phyloP scores from a whole-genome alignment of 2,797 vertebrate genomes.

The Hyperoplus lanceolatus region DNA sequence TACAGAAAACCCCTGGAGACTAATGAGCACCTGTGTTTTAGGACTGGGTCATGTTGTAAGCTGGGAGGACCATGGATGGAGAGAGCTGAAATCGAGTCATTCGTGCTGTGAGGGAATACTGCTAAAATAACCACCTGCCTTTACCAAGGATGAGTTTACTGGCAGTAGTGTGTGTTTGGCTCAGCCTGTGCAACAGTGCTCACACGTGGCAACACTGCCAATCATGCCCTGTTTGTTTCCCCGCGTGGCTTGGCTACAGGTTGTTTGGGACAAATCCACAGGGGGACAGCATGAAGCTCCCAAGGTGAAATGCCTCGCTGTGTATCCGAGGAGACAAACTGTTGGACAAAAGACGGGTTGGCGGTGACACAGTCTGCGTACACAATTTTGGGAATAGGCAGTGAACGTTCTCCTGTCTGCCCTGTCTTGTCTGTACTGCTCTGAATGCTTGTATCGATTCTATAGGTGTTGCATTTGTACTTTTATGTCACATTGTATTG shows the following conservation, averaged over 20 bases:
- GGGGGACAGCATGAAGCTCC: conserved; percentile 19
- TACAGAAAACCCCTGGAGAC: background rate
- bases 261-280: conserved; percentile 37
- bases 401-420: background rate
- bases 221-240: conserved; percentile 3
- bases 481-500: background rate
- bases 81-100: background rate
- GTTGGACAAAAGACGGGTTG: conserved; percentile 11
- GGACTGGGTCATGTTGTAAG: background rate
- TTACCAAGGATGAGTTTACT: conserved; percentile 27
- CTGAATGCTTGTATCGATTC: background rate
- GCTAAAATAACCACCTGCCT: conserved; percentile 37
- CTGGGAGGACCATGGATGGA: background rate
- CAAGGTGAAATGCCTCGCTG: conserved; percentile 20
- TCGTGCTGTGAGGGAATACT: conserved; percentile 28
- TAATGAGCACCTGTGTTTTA: background rate
- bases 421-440: background rate
- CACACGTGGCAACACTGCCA: conserved; percentile 38
- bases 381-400: conserved; percentile 9
- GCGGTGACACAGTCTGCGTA: conserved; percentile 7
- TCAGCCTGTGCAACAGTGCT: conserved; percentile 28
- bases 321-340: conserved; percentile 32
- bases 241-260: conserved; percentile 44
- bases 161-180: conserved; percentile 32
- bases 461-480: background rate